Percentiles rank a stretch among this genome's conserved stretches.
Evolutionary conservation across 2,888 invertebrate genomes (phyloP).

Genomic region (Clostera curtula): DNA sequence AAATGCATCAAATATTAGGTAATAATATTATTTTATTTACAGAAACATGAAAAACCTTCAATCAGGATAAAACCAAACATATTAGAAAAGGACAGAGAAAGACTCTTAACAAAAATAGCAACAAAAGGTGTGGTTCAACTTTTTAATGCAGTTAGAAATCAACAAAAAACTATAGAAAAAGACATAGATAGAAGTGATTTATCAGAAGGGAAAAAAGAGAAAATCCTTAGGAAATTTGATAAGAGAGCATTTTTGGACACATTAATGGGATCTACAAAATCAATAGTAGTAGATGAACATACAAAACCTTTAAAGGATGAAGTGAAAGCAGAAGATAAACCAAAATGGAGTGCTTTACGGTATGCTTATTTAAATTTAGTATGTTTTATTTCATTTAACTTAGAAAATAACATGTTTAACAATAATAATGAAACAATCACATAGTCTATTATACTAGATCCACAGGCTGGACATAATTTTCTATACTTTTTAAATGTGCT

Average conservation of each 20-base stretch:
- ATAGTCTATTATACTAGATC: no score
- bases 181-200: slow-evolving; percentile 83
- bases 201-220: slow-evolving; percentile 85
- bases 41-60: slow-evolving; percentile 78
- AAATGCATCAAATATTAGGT: slow-evolving; percentile 1
- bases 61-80: slow-evolving; percentile 85
- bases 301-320: slow-evolving; percentile 52
- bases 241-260: slow-evolving; percentile 86
- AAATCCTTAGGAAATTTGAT: slow-evolving; percentile 82
- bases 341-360: slow-evolving; percentile 79
- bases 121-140: slow-evolving; percentile 95
- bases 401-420: no score
- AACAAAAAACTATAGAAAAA: slow-evolving; percentile 84
- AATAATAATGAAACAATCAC: no score
- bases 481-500: no score
- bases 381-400: background rate
- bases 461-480: no score
- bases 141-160: slow-evolving; percentile 91
- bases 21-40: slow-evolving; percentile 26
- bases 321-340: slow-evolving; percentile 50
- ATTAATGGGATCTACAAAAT: slow-evolving; percentile 81
- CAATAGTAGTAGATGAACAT: slow-evolving; percentile 65
- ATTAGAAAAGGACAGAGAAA: slow-evolving; percentile 85
- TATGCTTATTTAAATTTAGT: slow-evolving; percentile 16
- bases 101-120: slow-evolving; percentile 85